Conservation (phyloP, 1,140 invertebrate genomes). For the Artemia franciscana region DNA sequence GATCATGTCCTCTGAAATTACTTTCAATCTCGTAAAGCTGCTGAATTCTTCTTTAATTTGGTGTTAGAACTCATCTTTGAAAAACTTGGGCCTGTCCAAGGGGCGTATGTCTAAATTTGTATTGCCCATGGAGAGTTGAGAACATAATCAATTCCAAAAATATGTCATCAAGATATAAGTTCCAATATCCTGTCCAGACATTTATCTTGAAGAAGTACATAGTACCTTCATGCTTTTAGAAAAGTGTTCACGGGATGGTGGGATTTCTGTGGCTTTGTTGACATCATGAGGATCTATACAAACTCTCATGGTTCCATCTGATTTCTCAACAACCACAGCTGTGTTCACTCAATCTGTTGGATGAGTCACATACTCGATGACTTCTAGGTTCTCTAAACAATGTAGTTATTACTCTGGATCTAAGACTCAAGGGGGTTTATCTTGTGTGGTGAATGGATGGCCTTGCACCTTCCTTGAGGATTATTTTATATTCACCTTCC, state of each 20-base stretch:
- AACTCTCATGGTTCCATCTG: background rate
- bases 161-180: background rate
- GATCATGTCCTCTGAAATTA: background rate
- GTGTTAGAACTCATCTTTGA: background rate
- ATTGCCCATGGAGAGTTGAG: background rate
- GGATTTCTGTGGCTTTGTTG: background rate
- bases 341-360: background rate
- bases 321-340: background rate
- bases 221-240: background rate
- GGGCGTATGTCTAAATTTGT: background rate
- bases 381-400: background rate
- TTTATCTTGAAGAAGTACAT: background rate
- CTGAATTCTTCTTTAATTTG: background rate
- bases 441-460: background rate
- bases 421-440: background rate
- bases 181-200: background rate
- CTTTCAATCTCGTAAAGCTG: background rate
- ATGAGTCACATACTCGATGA: background rate
- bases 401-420: too few relatives aligned
- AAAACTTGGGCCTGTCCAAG: background rate
- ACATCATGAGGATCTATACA: background rate
- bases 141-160: background rate
- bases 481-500: background rate
- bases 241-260: background rate
- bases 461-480: background rate